Evolutionary conservation across 1,140 invertebrate genomes (phyloP), one percentile per base, ranked within the genome.

Genomic region (Pomacea maculata): DNA sequence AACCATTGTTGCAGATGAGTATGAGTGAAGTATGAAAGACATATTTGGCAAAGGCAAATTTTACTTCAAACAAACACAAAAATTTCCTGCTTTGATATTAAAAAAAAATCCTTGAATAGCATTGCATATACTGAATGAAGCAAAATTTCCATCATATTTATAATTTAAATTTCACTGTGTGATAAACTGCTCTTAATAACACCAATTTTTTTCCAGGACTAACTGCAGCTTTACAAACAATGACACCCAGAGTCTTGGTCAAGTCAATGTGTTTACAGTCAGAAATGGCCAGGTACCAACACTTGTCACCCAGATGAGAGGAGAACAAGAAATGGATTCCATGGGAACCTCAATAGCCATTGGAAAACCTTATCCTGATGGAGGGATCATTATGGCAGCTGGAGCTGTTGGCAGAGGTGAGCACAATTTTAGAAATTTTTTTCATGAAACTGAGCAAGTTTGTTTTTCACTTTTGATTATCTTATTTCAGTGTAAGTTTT

Each of bases 211-310:
- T 74, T 83, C 74, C 74, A 87, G 86, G 64, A 21, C 78, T 21
- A 79, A 86, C 78, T 88, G 88, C 78, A 65, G 77, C 45, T 84
- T 83, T 76, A 61, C 81, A 34, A 34, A 65, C 15, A 71, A 78
- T 12, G 87, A 88, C 77, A 79, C 77, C n/a, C 86, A 88, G 67
- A 80, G 79, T 70, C 73, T 84, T 17, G 88, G 88, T 14, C 80
- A 82, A 68, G 61, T 87, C 8, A 67, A 80, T 73, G 54, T 85
- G 10, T 88, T 78, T 21, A 68, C 79, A 25, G 75, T 70, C 14
- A 75, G 82, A 19, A 55, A 76, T 29, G 54, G 73, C 14, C 65
- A 76, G 55, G 64, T 63, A 17, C 74, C 79, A 25, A 73, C 65
- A n/a, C 25, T 80, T 25, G 61, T n/a, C 1, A 14, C 25, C 54